Base-by-base conservation (phyloP, 1,140 invertebrate genomes). In the Heliconius melpomene region DNA sequence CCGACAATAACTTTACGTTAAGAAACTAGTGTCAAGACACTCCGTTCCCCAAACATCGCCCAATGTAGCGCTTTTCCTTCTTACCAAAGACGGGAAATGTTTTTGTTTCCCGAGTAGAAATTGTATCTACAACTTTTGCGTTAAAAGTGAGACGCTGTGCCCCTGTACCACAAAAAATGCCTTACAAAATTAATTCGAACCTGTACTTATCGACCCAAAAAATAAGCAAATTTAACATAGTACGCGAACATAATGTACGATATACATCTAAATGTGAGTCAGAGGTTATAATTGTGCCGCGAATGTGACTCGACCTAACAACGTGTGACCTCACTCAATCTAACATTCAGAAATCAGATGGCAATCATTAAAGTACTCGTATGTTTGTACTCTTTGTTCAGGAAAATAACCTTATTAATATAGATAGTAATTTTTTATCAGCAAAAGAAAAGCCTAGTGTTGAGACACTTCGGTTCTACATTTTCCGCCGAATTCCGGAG, bases 261-360 rank as follows among this genome's bases (percentile, higher is more conserved):
- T 38, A 71, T 20, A 78, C 71, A 50, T 73, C 71, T 78, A 9
- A 57, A 71, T 40, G 29, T 78, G 77, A 78, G 77, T 78, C 77
- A 78, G 32, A 20, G 52, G 32, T 38, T 57, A 73, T 57, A 78
- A 74, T 73, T 78, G 71, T 78, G 46, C 29, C 38, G 23, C 70
- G 29, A 72, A 78, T 72, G 76, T 9, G 77, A 72, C 77, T 60
- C 72, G 70, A 78, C 77, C 71, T 78, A 73, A 38, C 46, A 78
- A 78, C 77, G 71, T 26, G n/a, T 72, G 71, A 57, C 77, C 77
- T 78, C 32, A 78, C 38, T 40, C 32, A 73, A 57, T 71, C 52
- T 52, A 26, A 46, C 66, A 36, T 36, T 54, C 70, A 57, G 50
- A 71, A 72, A 78, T 78, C 77, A 78, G 70, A 73, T 73, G 57